A percentile compares a stretch with the other conserved stretches of the same genome.
These are phyloP conservation scores for Spilogale gracilis DNA, from an alignment of 2,113 vertebrate genomes.

Conservation along the genomic window DNA sequence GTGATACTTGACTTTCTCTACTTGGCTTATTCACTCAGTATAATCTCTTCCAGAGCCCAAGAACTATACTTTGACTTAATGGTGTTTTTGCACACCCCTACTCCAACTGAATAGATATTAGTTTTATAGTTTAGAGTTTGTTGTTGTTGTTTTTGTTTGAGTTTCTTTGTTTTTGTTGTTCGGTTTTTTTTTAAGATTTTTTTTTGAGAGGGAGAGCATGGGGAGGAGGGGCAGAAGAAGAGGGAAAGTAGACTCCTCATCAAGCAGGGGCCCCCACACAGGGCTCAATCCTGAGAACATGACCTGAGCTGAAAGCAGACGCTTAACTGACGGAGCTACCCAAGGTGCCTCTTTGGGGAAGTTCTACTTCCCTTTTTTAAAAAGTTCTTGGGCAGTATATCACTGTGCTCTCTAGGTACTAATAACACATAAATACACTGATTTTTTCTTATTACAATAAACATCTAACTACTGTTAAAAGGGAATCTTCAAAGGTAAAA, in stretches of 20 bases:
- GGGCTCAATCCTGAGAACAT: neutral
- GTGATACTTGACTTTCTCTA: too few relatives aligned
- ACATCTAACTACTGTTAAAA: neutral
- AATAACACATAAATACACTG: neutral
- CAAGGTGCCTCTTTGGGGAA: neutral
- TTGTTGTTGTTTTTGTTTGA: too few relatives aligned
- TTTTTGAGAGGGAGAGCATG: neutral
- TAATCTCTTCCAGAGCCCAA: too few relatives aligned
- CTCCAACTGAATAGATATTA: neutral
- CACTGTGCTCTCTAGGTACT: neutral
- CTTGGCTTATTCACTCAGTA: too few relatives aligned
- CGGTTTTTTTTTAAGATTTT: neutral
- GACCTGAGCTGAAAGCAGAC: neutral
- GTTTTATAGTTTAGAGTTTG: neutral
- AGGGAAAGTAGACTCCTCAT: neutral
- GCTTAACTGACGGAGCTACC: neutral
- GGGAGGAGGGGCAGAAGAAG: neutral
- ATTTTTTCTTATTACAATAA: neutral
- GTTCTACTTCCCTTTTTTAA: neutral
- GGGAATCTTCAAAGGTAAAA: constrained; percentile 5
- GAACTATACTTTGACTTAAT: neutral
- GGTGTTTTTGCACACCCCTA: neutral
- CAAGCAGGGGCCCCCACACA: neutral
- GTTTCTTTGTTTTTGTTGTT: too few relatives aligned
- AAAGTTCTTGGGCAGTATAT: neutral